A percentile compares a stretch with the other conserved stretches of the same genome.
Evolutionary conservation across 2,888 invertebrate genomes (phyloP).

Genomic region (Epinotia demarniana): DNA sequence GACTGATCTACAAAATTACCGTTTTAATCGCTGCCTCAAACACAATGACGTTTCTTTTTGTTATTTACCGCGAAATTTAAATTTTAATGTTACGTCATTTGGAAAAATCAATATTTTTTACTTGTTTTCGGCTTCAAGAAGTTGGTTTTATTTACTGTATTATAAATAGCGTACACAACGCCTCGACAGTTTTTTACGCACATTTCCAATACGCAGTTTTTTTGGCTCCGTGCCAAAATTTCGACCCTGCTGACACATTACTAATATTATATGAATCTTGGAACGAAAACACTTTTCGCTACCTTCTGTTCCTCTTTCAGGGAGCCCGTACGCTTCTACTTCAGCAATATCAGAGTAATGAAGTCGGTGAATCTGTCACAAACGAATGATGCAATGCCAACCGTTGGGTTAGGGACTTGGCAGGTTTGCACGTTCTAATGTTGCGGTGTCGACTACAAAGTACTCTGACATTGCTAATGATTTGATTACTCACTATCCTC

Average conservation of each 20-base stretch:
- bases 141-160: conserved; percentile 36
- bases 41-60: neutral
- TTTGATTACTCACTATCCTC: neutral
- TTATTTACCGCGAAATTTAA: conserved; percentile 57
- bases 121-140: conserved; percentile 13
- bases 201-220: conserved; percentile 41
- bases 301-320: conserved; percentile 54
- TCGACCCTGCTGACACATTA: conserved; percentile 59
- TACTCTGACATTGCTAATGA: conserved; percentile 1
- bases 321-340: conserved; percentile 53
- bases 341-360: conserved; percentile 69
- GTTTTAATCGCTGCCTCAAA: conserved; percentile 12
- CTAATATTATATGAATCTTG: conserved; percentile 59
- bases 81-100: conserved; percentile 54
- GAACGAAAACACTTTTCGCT: conserved; percentile 51
- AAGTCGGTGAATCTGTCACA: conserved; percentile 75
- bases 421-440: conserved; percentile 74
- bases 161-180: conserved; percentile 12
- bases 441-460: neutral
- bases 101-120: conserved; percentile 57
- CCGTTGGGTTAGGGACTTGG: conserved; percentile 90
- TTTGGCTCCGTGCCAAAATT: conserved; percentile 70
- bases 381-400: conserved; percentile 86
- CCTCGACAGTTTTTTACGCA: conserved; percentile 16
- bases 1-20: neutral